These are phyloP conservation scores for Rhinoderma darwinii DNA, from an alignment of 2,113 vertebrate species.

Conservation along the genomic window DNA sequence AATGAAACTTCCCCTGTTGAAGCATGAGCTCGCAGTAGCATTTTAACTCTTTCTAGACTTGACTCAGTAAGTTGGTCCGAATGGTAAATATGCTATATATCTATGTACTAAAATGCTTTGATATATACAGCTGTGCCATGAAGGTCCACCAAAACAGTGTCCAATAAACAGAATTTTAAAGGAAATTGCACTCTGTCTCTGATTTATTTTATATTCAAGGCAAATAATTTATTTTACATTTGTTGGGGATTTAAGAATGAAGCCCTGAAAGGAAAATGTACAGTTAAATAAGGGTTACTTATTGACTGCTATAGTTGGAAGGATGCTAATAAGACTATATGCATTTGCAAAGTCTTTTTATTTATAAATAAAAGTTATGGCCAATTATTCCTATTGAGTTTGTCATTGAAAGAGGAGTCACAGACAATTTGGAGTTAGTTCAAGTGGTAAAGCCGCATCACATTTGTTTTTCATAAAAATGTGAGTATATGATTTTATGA, in stretches of 20 bases:
- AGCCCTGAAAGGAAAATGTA: conserved; percentile 45
- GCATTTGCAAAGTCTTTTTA: conserved; percentile 63
- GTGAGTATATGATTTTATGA: conserved; percentile 35
- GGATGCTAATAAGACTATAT: conserved; percentile 62
- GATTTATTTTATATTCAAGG: conserved; percentile 56
- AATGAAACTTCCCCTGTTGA: too few species aligned
- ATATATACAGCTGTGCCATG: not conserved
- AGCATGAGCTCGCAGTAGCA: not conserved
- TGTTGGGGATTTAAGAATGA: conserved; percentile 57
- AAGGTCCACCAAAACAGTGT: not conserved
- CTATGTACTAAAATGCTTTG: not conserved
- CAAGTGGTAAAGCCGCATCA: conserved; percentile 60
- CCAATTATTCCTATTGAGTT: conserved; percentile 60
- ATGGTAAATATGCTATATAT: not conserved
- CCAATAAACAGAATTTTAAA: conserved; percentile 43
- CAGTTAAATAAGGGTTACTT: conserved; percentile 48
- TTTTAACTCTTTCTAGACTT: not conserved
- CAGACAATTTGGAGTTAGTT: conserved; percentile 64
- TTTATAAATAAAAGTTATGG: conserved; percentile 64
- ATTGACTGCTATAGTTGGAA: conserved; percentile 54
- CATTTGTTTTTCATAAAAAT: conserved; percentile 65
- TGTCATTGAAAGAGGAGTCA: conserved; percentile 62
- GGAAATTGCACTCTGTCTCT: conserved; percentile 51
- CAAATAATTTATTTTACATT: conserved; percentile 59
- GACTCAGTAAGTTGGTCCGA: not conserved